Base-by-base conservation (phyloP, 1,140 invertebrate species). In the Trichogramma pretiosum region DNA sequence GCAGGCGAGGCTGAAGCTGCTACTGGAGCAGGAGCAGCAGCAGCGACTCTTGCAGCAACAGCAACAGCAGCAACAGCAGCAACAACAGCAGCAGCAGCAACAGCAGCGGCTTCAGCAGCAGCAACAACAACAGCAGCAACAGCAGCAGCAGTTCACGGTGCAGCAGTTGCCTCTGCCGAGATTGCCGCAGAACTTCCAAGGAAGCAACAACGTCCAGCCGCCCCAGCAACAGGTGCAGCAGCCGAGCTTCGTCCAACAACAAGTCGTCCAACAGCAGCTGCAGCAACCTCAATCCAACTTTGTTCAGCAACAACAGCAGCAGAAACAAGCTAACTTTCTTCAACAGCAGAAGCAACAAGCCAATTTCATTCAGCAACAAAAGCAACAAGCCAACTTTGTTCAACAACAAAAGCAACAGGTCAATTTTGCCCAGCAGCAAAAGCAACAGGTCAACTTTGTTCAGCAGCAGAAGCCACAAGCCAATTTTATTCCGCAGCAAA, bases 1-100 rank as follows among this genome's bases (percentile, higher is more conserved):
- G 42, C 68, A 73, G 42, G 53, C 57, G 24, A 55, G 73, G 37
- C 46, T 68, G 26, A 72, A 77, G 55, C 71, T 75, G 48, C 56
- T 62, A 1, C 58, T 61, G 21, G 60, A 65, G 38, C 61, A 66
- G 21, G 53, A 59, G 1, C 61, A 63, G 17, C 51, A 60, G 5
- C 52, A 48, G 39, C 65, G 52, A 18, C 43, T 49, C 35, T 47
- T 60, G 4, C 57, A 57, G 46, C 63, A 66, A 24, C 54, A 62
- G 28, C 57, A 44, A 18, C 56, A 57, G 18, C 61, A 64, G 18
- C 54, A 57, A 9, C 42, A 56, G 19, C 54, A 62, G 48, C 59
- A 65, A 37, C 64, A 67, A 45, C 62, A 64, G 42, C 65, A 68
- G 13, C 48, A 56, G 30, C 50, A 57, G 47, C 47, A 62, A 41